Evolutionary conservation across 2,797 vertebrate genomes (phyloP).

Genomic region (Onychomys torridus): DNA sequence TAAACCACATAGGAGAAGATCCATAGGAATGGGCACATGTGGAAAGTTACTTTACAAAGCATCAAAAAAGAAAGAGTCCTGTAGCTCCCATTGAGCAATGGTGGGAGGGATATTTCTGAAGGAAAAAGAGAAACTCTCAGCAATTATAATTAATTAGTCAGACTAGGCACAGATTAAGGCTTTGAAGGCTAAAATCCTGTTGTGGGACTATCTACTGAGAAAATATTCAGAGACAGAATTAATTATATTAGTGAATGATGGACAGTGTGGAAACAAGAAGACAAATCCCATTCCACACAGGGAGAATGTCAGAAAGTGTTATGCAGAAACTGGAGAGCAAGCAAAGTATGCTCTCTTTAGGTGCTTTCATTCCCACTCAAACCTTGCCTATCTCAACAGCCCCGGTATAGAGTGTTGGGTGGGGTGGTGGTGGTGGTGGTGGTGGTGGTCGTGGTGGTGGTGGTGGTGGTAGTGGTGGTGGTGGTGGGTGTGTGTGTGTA

Average conservation of each 20-base stretch:
- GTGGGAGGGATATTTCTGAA: not conserved
- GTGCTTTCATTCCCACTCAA: not conserved
- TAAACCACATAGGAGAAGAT: not conserved
- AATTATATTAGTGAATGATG: not conserved
- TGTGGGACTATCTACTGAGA: not conserved
- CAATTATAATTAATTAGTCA: not conserved
- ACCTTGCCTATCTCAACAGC: not conserved
- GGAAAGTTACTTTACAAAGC: not conserved
- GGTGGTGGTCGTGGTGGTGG: not conserved
- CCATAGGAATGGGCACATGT: too few relatives aligned
- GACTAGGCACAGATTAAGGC: not conserved
- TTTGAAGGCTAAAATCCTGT: not conserved
- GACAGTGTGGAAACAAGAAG: not conserved
- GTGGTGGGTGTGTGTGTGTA: not conserved
- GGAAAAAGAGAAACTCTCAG: not conserved
- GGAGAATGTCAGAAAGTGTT: not conserved
- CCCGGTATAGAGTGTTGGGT: not conserved
- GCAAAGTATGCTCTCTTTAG: not conserved
- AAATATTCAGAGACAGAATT: not conserved
- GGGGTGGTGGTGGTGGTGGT: not conserved
- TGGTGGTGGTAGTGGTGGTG: not conserved
- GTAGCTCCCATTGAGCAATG: not conserved
- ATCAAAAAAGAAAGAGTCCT: not conserved
- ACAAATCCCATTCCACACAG: not conserved
- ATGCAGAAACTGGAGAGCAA: not conserved